Conservation (phyloP, 2,797 vertebrate genomes). For the Antennarius maculatus region DNA sequence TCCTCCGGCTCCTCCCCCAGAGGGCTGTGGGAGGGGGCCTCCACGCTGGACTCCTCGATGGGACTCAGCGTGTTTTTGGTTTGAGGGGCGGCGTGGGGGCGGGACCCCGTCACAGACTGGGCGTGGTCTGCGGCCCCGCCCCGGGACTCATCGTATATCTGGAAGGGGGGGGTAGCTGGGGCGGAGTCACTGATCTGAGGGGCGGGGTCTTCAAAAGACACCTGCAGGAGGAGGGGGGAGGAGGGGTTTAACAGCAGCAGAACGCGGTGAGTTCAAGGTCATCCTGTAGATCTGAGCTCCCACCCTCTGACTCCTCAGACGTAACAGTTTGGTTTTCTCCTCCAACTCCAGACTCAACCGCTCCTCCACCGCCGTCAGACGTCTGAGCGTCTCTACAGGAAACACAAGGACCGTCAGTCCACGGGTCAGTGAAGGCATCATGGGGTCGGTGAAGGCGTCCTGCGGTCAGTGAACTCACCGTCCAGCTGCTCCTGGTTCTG, state of each 20-base stretch:
- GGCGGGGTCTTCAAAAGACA: not conserved
- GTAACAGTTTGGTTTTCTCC: constrained; percentile 48
- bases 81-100: constrained; percentile 35
- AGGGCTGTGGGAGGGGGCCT: constrained; percentile 76
- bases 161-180: constrained; percentile 15
- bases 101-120: not conserved
- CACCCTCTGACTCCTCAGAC: constrained; percentile 16
- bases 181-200: not conserved
- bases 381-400: constrained; percentile 49
- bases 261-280: too few species aligned
- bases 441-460: not conserved
- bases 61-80: constrained; percentile 84
- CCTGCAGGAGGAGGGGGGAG: constrained; percentile 8
- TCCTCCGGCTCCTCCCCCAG: constrained; percentile 28
- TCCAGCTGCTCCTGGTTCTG: constrained; percentile 11
- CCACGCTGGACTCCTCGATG: constrained; percentile 87
- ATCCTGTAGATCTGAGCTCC: too few species aligned
- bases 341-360: constrained; percentile 64
- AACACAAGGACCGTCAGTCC: not conserved
- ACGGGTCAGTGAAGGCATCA: not conserved
- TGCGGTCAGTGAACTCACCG: constrained; percentile 27
- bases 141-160: constrained; percentile 35
- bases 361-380: constrained; percentile 49
- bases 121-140: constrained; percentile 18
- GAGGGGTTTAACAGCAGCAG: too few species aligned